Evolutionary conservation across 2,888 invertebrate species (phyloP), one percentile per base, ranked within the genome.

Genomic region (Homarus gammarus): DNA sequence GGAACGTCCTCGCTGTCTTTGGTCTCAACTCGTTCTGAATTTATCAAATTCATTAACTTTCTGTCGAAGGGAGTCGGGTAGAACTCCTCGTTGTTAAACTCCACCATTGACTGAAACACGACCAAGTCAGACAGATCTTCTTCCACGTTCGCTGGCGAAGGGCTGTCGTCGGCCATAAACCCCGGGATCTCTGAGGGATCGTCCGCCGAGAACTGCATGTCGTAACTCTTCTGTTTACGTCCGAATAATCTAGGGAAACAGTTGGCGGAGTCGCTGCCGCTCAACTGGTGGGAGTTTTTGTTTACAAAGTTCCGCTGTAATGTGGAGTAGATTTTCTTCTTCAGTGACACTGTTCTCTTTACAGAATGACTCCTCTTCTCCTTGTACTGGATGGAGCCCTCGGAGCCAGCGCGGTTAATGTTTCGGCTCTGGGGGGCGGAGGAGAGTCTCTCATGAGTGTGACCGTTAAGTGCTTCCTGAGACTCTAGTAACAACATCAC

Each of bases 151-250:
- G 70, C 36, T 15, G 56, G 18, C 22, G 75, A 40, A 2, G 51
- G n/a, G 2, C 31, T 18, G 1, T 10, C 36, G 10, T 40, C 75
- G 12, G 72, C 68, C 0, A 40, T 51, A 27, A 51, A 44, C 5
- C 27, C 49, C 1, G 78, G 75, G 22, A 68, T 86, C 70, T 86
- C 86, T 10, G 79, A 44, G 36, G 31, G 64, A 1, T n/a, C n/a
- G 15, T 51, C 22, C 6, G 44, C 49, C 22, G 86, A 79, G 38
- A 33, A 15, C 56, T 38, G 31, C 64, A 86, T 79, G 27, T 86
- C 86, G 49, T 86, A 86, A n/a, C 40, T 44, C 56, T 56, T 89
- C 40, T 89, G 88, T 38, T 89, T 89, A 33, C 83, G 84, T 3
- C 49, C 33, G 70, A 89, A 89, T 6, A 84, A 49, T 22, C 36